A percentile compares a stretch with the other conserved stretches of the same genome.
Conservation (phyloP, 2,888 invertebrate genomes). For the Pilophorus perplexus region DNA sequence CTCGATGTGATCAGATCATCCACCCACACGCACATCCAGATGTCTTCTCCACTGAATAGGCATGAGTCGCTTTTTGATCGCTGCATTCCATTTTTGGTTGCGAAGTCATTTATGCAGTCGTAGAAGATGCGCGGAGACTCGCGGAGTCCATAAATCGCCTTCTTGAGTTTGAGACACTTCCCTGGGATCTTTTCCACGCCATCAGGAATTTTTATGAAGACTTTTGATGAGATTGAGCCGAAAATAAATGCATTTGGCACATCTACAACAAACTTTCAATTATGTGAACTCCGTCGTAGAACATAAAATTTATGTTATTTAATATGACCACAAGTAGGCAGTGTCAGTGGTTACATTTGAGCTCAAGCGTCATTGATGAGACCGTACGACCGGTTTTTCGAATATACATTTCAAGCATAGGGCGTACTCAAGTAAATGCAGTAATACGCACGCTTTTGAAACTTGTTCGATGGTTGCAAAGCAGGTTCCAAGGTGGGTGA, state of each 20-base stretch:
- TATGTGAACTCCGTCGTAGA: no score
- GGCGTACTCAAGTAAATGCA: no score
- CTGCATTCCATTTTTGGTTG: conserved; percentile 10
- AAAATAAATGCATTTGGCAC: conserved; percentile 41
- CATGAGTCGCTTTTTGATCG: conserved; percentile 14
- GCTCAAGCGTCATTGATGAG: no score
- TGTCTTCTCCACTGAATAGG: conserved; percentile 1
- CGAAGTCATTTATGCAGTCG: conserved; percentile 24
- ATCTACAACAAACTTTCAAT: no score
- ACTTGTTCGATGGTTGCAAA: no score
- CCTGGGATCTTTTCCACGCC: conserved; percentile 31
- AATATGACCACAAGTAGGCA: no score
- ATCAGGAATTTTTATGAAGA: conserved; percentile 43
- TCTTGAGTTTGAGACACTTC: conserved; percentile 44
- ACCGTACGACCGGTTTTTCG: no score
- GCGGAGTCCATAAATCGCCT: conserved; percentile 40
- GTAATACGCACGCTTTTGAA: no score
- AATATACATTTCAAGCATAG: no score
- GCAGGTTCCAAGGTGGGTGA: no score
- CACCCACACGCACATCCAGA: conserved; percentile 22
- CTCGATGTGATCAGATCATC: conserved; percentile 33
- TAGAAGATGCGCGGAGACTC: conserved; percentile 35
- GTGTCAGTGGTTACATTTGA: no score
- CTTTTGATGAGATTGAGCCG: conserved; percentile 32
- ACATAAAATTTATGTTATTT: no score